Conservation (phyloP, 2,797 vertebrate species). For the Smutsia gigantea region DNA sequence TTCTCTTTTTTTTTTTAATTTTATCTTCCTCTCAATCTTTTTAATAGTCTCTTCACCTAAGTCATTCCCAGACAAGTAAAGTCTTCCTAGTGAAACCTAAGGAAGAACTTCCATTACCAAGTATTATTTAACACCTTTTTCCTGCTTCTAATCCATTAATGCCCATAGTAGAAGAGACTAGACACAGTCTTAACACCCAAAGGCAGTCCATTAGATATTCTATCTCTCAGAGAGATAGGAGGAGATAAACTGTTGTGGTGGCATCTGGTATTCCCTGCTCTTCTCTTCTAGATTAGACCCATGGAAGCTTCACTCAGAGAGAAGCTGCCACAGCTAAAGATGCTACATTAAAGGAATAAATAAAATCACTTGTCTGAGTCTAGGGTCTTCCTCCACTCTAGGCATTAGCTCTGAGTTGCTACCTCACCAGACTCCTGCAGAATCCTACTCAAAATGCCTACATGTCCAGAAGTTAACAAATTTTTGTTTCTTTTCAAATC, state of each 20-base stretch:
- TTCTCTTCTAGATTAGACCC: background rate
- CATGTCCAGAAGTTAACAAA: background rate
- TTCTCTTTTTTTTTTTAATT: background rate
- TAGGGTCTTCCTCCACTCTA: background rate
- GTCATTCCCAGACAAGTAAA: background rate
- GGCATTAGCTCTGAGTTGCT: background rate
- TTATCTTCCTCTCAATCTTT: background rate
- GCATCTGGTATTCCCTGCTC: background rate
- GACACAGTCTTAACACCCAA: background rate
- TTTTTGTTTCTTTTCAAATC: background rate
- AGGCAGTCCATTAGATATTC: background rate
- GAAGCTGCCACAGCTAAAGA: background rate
- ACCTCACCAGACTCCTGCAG: background rate
- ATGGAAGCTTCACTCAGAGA: background rate
- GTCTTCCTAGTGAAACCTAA: slow-evolving; percentile 5
- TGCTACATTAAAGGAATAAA: background rate
- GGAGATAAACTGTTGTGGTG: background rate
- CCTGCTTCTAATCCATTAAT: slow-evolving; percentile 54
- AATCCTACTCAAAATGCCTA: background rate
- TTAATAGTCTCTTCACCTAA: background rate
- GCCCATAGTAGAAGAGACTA: background rate
- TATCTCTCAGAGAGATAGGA: slow-evolving; percentile 20
- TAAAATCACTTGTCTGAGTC: background rate
- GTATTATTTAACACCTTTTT: background rate
- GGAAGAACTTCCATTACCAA: background rate